Base-by-base conservation (phyloP, 1,140 invertebrate genomes). In the Drosophila jambulina region DNA sequence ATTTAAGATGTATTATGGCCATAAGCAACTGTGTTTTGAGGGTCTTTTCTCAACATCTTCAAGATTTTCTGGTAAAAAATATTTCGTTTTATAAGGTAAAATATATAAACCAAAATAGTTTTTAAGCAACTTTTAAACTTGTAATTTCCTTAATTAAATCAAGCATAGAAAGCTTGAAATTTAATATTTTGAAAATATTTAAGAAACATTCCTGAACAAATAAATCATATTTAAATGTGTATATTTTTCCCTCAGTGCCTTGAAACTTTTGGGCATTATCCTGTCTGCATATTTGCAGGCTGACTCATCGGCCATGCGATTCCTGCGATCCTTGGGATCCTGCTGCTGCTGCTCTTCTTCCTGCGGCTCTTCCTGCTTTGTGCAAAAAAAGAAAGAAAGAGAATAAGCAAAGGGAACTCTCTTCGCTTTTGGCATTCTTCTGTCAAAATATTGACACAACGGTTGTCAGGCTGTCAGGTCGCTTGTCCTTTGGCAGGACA, bases 391-490 rank as follows among this genome's bases (percentile, higher is more conserved):
- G 17, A 54, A 61, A 57, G 17, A 40, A 34, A 25, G 12, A 17
- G 48, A 61, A 63, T 0, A 21, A 10, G 51, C 57, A 63, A 12
- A 36, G 25, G 49, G 71, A 46, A 45, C 61, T 60, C 57, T 72
- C 34, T 40, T 63, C 45, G 49, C 46, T 91, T 87, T 91, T 91
- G 86, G 82, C 86, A 91, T 91, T 91, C 86, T 91, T 91, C 86
- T 91, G 86, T 91, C 86, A 91, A 91, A 91, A 91, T 91, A 91
- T 91, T 91, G 81, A 91, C 86, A 78, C 86, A 81, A 83, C 80
- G 80, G 70, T 82, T 91, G 86, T 91, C 86, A 87, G 83, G 46
- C 70, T 63, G 60, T 79, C 75, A 40, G 72, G 46, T 25, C 21
- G 54, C 45, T 58, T 59, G 69, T 62, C 64, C 40, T 29, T 38